A percentile compares a stretch with the other conserved stretches of the same genome.
Evolutionary conservation across 2,113 vertebrate genomes (phyloP).

Genomic region (Bubo scandiacus): DNA sequence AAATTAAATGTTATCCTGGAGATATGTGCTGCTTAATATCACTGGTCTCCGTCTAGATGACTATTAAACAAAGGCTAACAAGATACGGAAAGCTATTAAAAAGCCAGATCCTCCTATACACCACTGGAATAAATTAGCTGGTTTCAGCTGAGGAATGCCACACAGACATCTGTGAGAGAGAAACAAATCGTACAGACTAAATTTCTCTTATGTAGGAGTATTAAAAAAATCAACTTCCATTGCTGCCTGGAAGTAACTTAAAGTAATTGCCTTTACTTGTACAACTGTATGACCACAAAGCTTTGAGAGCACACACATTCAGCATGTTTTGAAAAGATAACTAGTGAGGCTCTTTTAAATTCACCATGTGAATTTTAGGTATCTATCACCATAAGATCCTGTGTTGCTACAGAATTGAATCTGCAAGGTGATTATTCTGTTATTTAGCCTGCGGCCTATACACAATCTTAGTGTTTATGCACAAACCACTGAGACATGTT

Average conservation of each 20-base stretch:
- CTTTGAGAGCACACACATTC: not conserved
- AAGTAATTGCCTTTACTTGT: not conserved
- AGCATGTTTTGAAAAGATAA: not conserved
- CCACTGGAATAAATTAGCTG: not conserved
- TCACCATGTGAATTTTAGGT: not conserved
- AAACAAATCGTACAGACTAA: not conserved
- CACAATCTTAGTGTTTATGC: not conserved
- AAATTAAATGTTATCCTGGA: not conserved
- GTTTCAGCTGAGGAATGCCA: not conserved
- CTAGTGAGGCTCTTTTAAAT: not conserved
- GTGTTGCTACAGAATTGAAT: not conserved
- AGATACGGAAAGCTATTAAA: not conserved
- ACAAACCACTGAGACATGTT: not conserved
- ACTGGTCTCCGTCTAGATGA: not conserved
- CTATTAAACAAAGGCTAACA: not conserved
- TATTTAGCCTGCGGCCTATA: not conserved
- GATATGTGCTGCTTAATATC: not conserved
- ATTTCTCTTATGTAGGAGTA: not conserved
- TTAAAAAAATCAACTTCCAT: not conserved
- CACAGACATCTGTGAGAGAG: not conserved
- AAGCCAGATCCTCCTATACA: not conserved
- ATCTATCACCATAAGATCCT: not conserved
- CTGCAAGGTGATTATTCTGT: not conserved
- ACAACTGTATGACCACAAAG: not conserved
- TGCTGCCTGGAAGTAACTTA: not conserved